Percentiles rank a stretch among this genome's conserved stretches.
Evolutionary conservation across 2,888 invertebrate species (phyloP).

Genomic region (Agrochola circellaris): DNA sequence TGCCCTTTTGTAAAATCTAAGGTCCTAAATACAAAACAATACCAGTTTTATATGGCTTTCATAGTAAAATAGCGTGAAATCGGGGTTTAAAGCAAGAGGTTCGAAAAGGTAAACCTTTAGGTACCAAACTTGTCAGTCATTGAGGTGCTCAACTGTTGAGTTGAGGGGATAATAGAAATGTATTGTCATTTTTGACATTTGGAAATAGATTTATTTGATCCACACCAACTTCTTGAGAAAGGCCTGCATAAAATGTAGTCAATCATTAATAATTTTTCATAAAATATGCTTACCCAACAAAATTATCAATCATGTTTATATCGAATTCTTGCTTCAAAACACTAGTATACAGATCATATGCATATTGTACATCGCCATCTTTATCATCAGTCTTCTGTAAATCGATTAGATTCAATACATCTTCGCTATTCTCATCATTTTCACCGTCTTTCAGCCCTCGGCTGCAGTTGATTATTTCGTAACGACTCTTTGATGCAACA

Average conservation of each 20-base stretch:
- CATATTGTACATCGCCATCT: constrained; percentile 78
- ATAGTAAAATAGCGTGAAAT: too few relatives aligned
- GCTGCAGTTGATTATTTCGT: constrained; percentile 84
- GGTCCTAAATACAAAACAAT: too few relatives aligned
- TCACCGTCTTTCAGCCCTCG: constrained; percentile 79
- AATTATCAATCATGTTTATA: constrained; percentile 84
- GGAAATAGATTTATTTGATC: not conserved
- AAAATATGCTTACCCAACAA: constrained; percentile 78
- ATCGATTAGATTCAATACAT: constrained; percentile 81
- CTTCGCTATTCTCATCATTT: constrained; percentile 60
- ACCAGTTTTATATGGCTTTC: too few relatives aligned
- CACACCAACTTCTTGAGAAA: not conserved
- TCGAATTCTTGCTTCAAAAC: constrained; percentile 84
- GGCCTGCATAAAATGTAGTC: too few relatives aligned
- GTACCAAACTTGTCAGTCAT: too few relatives aligned
- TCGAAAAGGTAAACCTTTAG: too few relatives aligned
- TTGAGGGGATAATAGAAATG: too few relatives aligned
- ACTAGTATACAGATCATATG: constrained; percentile 86
- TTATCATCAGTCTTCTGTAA: constrained; percentile 76
- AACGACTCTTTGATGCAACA: constrained; percentile 79
- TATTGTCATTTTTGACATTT: too few relatives aligned
- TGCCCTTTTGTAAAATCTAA: not conserved
- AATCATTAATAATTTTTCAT: too few relatives aligned
- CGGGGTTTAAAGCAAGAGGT: too few relatives aligned
- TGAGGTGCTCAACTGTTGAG: too few relatives aligned